These are phyloP conservation scores for Drosophila nasuta DNA, from an alignment of 1,140 invertebrate genomes.

Conservation along the genomic window DNA sequence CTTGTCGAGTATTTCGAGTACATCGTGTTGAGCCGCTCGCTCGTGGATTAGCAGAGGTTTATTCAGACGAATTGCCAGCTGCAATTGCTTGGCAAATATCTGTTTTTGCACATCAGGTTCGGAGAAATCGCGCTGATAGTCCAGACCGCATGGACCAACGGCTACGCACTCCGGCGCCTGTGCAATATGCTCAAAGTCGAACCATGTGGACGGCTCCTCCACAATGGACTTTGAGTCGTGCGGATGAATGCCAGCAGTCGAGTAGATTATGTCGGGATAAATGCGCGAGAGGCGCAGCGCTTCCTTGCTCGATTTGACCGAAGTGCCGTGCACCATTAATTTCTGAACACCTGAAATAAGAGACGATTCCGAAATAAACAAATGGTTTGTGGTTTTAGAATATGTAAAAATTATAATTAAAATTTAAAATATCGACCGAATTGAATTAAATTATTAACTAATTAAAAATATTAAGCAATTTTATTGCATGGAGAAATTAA, in stretches of 20 bases:
- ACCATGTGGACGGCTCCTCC: conserved; percentile 90
- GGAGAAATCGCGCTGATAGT: conserved; percentile 97
- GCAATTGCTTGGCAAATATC: conserved; percentile 95
- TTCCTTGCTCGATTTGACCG: conserved; percentile 95
- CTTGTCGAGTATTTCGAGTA: conserved; percentile 88
- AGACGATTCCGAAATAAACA: conserved; percentile 25
- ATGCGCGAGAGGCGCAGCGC: conserved; percentile 94
- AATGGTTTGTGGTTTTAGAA: conserved; percentile 8
- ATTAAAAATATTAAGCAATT: too few species aligned
- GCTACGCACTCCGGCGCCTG: conserved; percentile 95
- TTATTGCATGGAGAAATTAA: too few species aligned
- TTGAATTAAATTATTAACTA: too few species aligned
- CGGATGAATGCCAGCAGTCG: conserved; percentile 97
- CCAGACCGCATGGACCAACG: conserved; percentile 96
- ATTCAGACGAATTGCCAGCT: conserved; percentile 93
- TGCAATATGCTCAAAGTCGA: conserved; percentile 90
- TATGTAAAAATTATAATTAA: too few species aligned
- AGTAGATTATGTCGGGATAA: conserved; percentile 95
- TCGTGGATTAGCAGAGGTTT: conserved; percentile 97
- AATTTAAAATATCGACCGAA: too few species aligned
- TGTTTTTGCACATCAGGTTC: conserved; percentile 93
- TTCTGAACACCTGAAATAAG: conserved; percentile 92
- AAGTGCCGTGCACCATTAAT: conserved; percentile 97
- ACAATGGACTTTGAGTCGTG: conserved; percentile 97
- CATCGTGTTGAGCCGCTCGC: conserved; percentile 94